Percentiles rank a stretch among this genome's conserved stretches.
phyloP scores from a whole-genome alignment of 92 coral and sea anemone genomes.

The Paramuricea clavata region DNA sequence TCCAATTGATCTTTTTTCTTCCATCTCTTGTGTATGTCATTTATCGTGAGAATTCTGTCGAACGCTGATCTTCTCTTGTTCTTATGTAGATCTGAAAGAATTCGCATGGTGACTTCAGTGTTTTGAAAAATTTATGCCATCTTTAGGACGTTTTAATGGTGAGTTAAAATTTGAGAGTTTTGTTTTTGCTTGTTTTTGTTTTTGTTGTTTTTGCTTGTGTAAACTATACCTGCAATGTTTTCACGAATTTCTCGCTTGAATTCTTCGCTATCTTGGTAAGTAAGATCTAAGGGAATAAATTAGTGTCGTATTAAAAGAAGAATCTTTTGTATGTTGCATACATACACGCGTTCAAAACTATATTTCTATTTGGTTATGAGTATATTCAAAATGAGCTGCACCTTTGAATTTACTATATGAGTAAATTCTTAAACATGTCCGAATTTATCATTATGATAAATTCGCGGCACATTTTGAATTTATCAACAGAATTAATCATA shows the following conservation, averaged over 20 bases:
- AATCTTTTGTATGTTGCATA: not conserved
- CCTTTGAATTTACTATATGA: no score
- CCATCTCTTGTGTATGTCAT: slow-evolving; percentile 34
- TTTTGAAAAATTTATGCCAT: not conserved
- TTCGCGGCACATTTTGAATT: no score
- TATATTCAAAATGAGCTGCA: no score
- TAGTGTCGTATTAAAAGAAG: not conserved
- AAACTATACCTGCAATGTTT: not conserved
- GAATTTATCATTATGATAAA: no score
- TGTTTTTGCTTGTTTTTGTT: not conserved
- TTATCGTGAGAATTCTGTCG: slow-evolving; percentile 17
- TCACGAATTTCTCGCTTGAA: slow-evolving; percentile 23
- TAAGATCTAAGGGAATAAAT: not conserved
- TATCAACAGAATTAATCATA: no score
- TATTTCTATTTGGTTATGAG: no score
- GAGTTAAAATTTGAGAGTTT: not conserved
- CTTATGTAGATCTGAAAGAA: not conserved
- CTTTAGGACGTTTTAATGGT: not conserved
- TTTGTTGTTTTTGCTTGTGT: no score
- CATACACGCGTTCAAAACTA: no score
- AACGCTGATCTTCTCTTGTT: slow-evolving; percentile 3
- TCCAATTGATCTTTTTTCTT: not conserved
- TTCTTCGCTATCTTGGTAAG: not conserved
- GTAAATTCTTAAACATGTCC: no score
- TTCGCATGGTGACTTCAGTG: not conserved